Evolutionary conservation across 2,113 vertebrate genomes (phyloP).

Genomic region (Leptobrachium leishanense): DNA sequence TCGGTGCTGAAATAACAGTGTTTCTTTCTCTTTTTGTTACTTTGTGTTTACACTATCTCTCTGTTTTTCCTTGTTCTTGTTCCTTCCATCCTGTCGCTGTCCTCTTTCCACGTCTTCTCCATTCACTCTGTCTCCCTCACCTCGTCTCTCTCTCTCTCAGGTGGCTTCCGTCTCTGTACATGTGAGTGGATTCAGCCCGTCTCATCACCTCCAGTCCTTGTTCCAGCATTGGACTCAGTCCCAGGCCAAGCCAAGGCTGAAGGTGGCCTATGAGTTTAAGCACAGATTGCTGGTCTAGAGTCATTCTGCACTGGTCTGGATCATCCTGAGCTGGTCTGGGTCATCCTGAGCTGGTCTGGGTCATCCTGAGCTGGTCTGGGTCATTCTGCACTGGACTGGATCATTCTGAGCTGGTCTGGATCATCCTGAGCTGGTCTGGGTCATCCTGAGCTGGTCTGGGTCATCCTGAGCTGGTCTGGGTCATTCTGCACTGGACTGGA

Average conservation of each 20-base stretch:
- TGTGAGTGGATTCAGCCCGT: conserved; percentile 33
- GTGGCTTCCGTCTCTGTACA: conserved; percentile 42
- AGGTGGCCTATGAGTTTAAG: conserved; percentile 37
- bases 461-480: too few species aligned
- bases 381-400: too few species aligned
- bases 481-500: too few species aligned
- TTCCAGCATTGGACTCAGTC: conserved; percentile 45
- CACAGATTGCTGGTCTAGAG: conserved; percentile 26
- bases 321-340: too few species aligned
- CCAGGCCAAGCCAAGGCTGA: conserved; percentile 29
- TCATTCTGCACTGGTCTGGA: not conserved
- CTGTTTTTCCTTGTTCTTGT: not conserved
- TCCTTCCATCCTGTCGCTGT: not conserved
- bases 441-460: too few species aligned
- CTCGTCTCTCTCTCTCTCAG: not conserved
- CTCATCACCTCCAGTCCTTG: conserved; percentile 40
- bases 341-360: too few species aligned
- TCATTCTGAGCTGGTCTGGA: too few species aligned
- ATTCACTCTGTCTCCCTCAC: not conserved
- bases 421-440: too few species aligned
- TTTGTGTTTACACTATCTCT: not conserved
- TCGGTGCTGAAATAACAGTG: too few species aligned
- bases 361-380: too few species aligned
- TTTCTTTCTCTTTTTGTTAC: too few species aligned
- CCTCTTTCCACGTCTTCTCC: not conserved